Evolutionary conservation across 2,888 invertebrate genomes (phyloP).

Genomic region (Drosophila cracens): DNA sequence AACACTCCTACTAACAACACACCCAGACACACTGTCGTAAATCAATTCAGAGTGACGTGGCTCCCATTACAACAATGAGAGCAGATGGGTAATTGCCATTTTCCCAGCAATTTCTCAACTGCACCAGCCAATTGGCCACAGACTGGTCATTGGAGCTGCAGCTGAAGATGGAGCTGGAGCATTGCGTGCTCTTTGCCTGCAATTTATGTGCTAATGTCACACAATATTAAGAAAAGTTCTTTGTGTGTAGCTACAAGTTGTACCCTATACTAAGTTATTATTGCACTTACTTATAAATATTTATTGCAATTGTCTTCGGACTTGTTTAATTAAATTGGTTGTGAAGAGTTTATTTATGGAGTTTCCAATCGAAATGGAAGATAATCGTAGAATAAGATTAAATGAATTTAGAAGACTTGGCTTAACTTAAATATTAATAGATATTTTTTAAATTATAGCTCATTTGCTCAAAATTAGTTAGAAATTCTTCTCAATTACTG

Average conservation of each 20-base stretch:
- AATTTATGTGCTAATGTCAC: slow-evolving; percentile 69
- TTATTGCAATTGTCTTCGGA: slow-evolving; percentile 16
- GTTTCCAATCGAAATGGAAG: neutral
- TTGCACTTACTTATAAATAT: slow-evolving; percentile 47
- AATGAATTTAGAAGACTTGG: neutral
- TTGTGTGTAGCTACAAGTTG: slow-evolving; percentile 17
- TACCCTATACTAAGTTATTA: slow-evolving; percentile 3
- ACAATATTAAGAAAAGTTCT: slow-evolving; percentile 17
- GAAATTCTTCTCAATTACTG: neutral
- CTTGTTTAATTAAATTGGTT: slow-evolving; percentile 4
- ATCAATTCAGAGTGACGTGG: slow-evolving; percentile 70
- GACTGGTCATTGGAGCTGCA: slow-evolving; percentile 33
- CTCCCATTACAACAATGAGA: slow-evolving; percentile 74
- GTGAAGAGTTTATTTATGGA: neutral
- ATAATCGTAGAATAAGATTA: neutral
- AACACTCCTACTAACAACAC: slow-evolving; percentile 3
- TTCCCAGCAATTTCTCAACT: slow-evolving; percentile 69
- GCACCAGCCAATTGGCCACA: slow-evolving; percentile 52
- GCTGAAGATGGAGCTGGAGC: slow-evolving; percentile 15
- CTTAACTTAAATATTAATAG: neutral
- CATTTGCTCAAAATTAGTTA: neutral
- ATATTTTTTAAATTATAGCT: neutral
- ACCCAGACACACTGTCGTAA: slow-evolving; percentile 54
- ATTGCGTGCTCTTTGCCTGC: slow-evolving; percentile 61
- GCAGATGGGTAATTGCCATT: slow-evolving; percentile 74